A percentile compares a stretch with the other conserved stretches of the same genome.
Evolutionary conservation across 2,888 invertebrate genomes (phyloP).

Genomic region (Phlogophora meticulosa): DNA sequence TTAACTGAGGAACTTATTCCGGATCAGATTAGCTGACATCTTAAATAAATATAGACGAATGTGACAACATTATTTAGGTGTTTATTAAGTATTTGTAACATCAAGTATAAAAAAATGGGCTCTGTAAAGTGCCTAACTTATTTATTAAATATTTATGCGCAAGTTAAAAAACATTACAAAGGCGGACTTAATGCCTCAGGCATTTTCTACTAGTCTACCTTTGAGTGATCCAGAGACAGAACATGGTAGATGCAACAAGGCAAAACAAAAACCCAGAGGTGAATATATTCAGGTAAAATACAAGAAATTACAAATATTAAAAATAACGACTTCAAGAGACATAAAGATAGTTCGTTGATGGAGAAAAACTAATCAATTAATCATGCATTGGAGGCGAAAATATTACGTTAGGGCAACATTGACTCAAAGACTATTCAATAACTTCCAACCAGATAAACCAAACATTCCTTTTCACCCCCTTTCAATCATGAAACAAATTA

Average conservation of each 20-base stretch:
- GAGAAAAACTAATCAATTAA: too few species aligned
- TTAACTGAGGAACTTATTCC: constrained; percentile 69
- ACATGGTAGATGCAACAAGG: too few species aligned
- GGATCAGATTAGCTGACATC: constrained; percentile 7
- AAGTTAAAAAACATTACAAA: too few species aligned
- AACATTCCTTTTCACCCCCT: constrained; percentile 10
- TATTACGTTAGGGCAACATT: constrained; percentile 42
- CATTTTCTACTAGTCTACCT: too few species aligned
- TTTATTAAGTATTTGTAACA: constrained; percentile 77
- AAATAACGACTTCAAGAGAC: too few species aligned
- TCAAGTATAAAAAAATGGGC: constrained; percentile 75
- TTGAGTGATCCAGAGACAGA: too few species aligned
- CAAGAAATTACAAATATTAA: too few species aligned
- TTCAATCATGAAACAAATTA: constrained; percentile 44
- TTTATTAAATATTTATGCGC: too few species aligned
- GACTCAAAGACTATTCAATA: constrained; percentile 15
- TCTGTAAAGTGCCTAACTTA: constrained; percentile 69
- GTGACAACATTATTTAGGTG: constrained; percentile 81
- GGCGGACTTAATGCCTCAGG: too few species aligned
- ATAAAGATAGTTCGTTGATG: too few species aligned
- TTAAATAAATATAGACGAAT: constrained; percentile 74
- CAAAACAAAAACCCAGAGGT: too few species aligned
- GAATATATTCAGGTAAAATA: too few species aligned
- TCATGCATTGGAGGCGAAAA: constrained; percentile 44
- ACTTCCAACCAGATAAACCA: constrained; percentile 1